Evolutionary conservation across 2,113 vertebrate genomes (phyloP).

Genomic region (Myodes glareolus): DNA sequence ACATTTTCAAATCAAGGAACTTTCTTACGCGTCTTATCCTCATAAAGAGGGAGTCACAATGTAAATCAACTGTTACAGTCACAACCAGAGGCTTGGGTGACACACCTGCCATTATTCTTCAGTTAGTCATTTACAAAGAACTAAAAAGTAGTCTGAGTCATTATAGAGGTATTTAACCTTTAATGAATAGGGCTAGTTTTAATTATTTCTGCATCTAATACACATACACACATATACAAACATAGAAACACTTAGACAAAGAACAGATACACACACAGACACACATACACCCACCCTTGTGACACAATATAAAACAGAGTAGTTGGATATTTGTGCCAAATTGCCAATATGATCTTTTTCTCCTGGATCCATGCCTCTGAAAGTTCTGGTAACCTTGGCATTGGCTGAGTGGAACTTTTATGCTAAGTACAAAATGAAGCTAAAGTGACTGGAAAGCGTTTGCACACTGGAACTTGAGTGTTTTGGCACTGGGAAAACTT

Average conservation of each 20-base stretch:
- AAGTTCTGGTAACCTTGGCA: not conserved
- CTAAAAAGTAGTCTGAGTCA: not conserved
- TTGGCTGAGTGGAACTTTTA: not conserved
- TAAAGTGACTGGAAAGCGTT: not conserved
- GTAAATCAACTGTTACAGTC: not conserved
- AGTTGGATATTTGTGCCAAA: not conserved
- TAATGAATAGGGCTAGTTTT: not conserved
- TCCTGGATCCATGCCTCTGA: not conserved
- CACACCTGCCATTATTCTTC: not conserved
- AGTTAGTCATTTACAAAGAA: not conserved
- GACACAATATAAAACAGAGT: not conserved
- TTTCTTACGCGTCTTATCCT: not conserved
- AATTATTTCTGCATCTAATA: not conserved
- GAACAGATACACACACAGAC: not conserved
- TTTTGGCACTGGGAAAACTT: not conserved
- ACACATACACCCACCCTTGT: not conserved
- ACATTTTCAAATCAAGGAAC: not conserved
- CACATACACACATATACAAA: not conserved
- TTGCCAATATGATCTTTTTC: not conserved
- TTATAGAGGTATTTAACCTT: not conserved
- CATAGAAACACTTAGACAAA: not conserved
- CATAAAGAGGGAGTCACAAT: not conserved
- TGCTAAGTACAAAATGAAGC: not conserved
- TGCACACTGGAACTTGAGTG: accelerated
- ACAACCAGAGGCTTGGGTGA: not conserved